phyloP scores from a whole-genome alignment of 2,113 vertebrate species.

The Maylandia zebra region DNA sequence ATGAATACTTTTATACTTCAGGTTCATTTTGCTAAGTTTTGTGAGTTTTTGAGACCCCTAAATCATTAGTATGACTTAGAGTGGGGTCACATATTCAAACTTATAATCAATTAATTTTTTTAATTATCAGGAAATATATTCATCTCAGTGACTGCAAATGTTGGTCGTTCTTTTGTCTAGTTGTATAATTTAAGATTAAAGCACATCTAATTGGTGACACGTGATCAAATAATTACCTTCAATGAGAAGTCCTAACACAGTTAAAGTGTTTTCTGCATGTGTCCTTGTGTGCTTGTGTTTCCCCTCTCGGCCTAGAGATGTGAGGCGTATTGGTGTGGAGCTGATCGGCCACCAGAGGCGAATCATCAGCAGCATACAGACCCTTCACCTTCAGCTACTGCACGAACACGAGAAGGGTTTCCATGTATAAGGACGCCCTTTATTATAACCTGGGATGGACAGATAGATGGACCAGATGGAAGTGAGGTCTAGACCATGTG shows the following conservation, averaged over 20 bases:
- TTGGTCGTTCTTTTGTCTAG: not conserved
- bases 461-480: constrained; percentile 16
- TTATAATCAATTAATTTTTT: not conserved
- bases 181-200: not conserved
- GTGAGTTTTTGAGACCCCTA: not conserved
- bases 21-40: not conserved
- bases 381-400: constrained; percentile 88
- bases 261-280: not conserved
- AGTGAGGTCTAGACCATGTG: constrained; percentile 44
- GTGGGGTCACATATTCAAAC: not conserved
- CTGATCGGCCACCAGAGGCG: constrained; percentile 96
- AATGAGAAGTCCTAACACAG: not conserved
- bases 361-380: constrained; percentile 96
- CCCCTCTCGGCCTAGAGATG: constrained; percentile 78
- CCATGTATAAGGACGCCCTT: constrained; percentile 84
- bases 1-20: not conserved
- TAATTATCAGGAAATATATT: not conserved
- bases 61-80: not conserved
- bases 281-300: not conserved
- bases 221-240: not conserved
- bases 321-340: constrained; percentile 90
- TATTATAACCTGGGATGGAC: constrained; percentile 10
- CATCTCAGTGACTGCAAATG: not conserved
- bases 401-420: constrained; percentile 97
- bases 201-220: not conserved